Evolutionary conservation across 2,797 vertebrate species (phyloP), one percentile per base, ranked within the genome.

Genomic region (Echeneis naucrates): DNA sequence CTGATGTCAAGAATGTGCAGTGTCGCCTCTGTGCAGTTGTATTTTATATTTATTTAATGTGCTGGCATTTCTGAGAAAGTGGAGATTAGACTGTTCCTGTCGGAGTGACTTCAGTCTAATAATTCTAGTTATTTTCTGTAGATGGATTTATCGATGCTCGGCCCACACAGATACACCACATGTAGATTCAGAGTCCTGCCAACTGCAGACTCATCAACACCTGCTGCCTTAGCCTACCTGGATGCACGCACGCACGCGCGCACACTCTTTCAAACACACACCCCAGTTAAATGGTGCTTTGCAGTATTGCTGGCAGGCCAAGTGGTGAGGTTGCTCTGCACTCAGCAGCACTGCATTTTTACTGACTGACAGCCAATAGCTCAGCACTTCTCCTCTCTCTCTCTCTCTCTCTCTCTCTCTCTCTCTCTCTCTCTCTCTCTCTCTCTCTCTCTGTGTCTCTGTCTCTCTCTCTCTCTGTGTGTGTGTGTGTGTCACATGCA

Each of bases 181-280:
- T 27, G 57, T 38, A 77, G 71, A 54, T 62, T 26, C 48, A 51
- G 51, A 72, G 56, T 68, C 44, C 67, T 73, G 65, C 81, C 75
- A 82, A 80, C 47, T 78, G 65, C 70, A 71, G 70, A 81, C 76
- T 86, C 75, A 76, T 82, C 77, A 48, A 79, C 81, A 83, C 78
- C 72, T 73, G 75, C 77, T 57, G 47, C 68, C 45, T 72, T 80
- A 51, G 67, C 69, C 70, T 75, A 76, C 77, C 77, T 78, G 72
- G 53, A 61, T 3, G 13, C 64, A 35, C 21, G 26, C 44, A 54
- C 55, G 40, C 1, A 1, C 14, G 44, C 6, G 30, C 5, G 45
- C 30, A 24, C 37, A 53, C 54, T 11, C 19, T 33, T 8, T 33
- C 38, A 5, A 27, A 38, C 56, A 57, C 79, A 61, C 42, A 73